Percentiles rank a stretch among this genome's conserved stretches.
Evolutionary conservation across 1,140 invertebrate species (phyloP).

Genomic region (Drosophila azteca): DNA sequence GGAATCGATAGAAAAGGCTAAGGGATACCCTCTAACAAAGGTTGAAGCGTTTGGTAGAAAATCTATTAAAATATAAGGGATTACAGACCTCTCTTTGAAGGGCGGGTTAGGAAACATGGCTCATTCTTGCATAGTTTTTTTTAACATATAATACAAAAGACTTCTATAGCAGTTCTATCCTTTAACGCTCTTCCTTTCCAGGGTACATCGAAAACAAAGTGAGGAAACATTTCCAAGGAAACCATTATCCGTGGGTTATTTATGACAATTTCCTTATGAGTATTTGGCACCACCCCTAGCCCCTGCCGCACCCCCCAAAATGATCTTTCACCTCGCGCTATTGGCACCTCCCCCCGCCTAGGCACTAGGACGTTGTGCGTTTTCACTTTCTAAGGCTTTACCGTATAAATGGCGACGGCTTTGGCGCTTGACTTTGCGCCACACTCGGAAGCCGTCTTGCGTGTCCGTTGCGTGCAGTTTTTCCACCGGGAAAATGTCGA

Average conservation of each 20-base stretch:
- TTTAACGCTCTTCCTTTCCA: neutral
- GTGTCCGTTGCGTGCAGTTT: slow-evolving; percentile 57
- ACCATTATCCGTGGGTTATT: slow-evolving; percentile 69
- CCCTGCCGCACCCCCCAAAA: slow-evolving; percentile 29
- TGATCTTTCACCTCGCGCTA: slow-evolving; percentile 27
- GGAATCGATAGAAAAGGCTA: neutral
- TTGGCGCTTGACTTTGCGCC: slow-evolving; percentile 59
- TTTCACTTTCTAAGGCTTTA: slow-evolving; percentile 34
- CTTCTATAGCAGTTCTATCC: too few relatives aligned
- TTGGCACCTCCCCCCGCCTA: neutral
- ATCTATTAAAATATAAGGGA: too few relatives aligned
- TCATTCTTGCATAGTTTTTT: too few relatives aligned
- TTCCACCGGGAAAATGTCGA: slow-evolving; percentile 42
- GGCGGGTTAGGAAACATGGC: too few relatives aligned
- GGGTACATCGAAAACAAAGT: slow-evolving; percentile 22
- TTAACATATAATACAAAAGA: too few relatives aligned
- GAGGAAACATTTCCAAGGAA: slow-evolving; percentile 31
- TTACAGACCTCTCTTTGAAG: too few relatives aligned
- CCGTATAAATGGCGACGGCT: slow-evolving; percentile 40
- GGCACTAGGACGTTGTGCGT: slow-evolving; percentile 16
- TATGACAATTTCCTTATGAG: slow-evolving; percentile 74
- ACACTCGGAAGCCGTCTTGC: slow-evolving; percentile 23
- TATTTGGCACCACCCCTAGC: slow-evolving; percentile 14
- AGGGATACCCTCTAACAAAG: slow-evolving; percentile 25
- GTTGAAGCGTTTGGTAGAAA: too few relatives aligned